Evolutionary conservation across 2,888 invertebrate species (phyloP).

Genomic region (Nowickia ferox): DNA sequence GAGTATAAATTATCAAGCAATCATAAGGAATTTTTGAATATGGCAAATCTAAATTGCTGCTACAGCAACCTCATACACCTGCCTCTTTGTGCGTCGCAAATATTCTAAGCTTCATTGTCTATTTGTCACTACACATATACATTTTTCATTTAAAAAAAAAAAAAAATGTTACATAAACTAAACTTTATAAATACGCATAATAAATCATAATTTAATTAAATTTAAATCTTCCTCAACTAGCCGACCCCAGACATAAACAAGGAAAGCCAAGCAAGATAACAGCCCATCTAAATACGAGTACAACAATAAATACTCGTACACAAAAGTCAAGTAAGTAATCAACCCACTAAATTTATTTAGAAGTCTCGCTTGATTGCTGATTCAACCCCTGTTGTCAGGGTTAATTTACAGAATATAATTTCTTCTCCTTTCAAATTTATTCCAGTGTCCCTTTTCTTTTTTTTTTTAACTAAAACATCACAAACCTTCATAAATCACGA

Average conservation of each 20-base stretch:
- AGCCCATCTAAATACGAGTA: slow-evolving; percentile 24
- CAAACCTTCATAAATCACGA: slow-evolving; percentile 67
- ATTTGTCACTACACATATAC: neutral
- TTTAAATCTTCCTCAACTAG: slow-evolving; percentile 65
- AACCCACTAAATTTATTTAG: slow-evolving; percentile 42
- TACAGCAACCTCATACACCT: neutral
- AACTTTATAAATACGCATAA: slow-evolving; percentile 9
- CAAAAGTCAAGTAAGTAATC: slow-evolving; percentile 41
- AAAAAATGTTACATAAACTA: slow-evolving; percentile 14
- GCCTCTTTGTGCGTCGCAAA: neutral
- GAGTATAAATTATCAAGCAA: too few species aligned
- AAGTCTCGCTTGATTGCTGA: slow-evolving; percentile 44
- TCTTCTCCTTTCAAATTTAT: slow-evolving; percentile 44
- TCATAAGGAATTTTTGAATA: too few species aligned
- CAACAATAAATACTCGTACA: slow-evolving; percentile 46
- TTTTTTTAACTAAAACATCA: neutral
- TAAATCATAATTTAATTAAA: slow-evolving; percentile 72
- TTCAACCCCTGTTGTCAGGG: slow-evolving; percentile 69
- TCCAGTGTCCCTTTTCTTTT: neutral
- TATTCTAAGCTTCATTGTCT: neutral
- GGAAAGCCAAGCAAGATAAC: slow-evolving; percentile 17
- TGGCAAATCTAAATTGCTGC: neutral
- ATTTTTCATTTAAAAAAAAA: neutral
- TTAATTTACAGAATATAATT: slow-evolving; percentile 68
- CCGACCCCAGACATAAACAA: slow-evolving; percentile 41